Conservation (phyloP, 1,140 invertebrate genomes). For the Alviniconcha marisindica region DNA sequence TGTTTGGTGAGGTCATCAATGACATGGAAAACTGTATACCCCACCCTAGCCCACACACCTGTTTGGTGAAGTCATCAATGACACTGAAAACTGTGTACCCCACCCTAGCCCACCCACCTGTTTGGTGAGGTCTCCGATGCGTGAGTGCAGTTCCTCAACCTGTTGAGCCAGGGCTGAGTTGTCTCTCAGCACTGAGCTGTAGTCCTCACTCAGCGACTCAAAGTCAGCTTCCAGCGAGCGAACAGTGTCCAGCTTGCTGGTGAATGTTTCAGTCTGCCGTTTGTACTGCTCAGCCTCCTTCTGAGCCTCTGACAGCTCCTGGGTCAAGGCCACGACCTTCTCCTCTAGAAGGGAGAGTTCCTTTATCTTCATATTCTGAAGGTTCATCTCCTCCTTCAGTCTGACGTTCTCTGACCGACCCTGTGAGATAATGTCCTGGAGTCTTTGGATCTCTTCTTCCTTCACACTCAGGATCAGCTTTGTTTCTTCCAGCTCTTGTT, state of each 20-base stretch:
- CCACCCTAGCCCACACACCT: no score
- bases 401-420: neutral
- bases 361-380: slow-evolving; percentile 28
- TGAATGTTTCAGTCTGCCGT: slow-evolving; percentile 50
- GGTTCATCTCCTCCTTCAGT: slow-evolving; percentile 49
- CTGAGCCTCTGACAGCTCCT: slow-evolving; percentile 40
- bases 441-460: slow-evolving; percentile 29
- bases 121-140: slow-evolving; percentile 51
- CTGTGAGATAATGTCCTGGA: slow-evolving; percentile 9
- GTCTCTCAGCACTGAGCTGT: slow-evolving; percentile 66
- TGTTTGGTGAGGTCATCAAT: no score
- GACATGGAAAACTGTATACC: no score
- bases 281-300: slow-evolving; percentile 58
- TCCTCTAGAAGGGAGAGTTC: slow-evolving; percentile 32
- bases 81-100: no score
- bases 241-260: slow-evolving; percentile 53
- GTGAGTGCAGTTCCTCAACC: slow-evolving; percentile 68
- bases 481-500: slow-evolving; percentile 45
- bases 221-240: slow-evolving; percentile 62
- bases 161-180: slow-evolving; percentile 68
- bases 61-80: no score
- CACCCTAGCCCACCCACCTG: no score
- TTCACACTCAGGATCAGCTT: slow-evolving; percentile 20
- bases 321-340: neutral
- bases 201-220: slow-evolving; percentile 62